These are phyloP conservation scores for Atrichornis clamosus DNA, from an alignment of 2,113 vertebrate species.

Conservation along the genomic window DNA sequence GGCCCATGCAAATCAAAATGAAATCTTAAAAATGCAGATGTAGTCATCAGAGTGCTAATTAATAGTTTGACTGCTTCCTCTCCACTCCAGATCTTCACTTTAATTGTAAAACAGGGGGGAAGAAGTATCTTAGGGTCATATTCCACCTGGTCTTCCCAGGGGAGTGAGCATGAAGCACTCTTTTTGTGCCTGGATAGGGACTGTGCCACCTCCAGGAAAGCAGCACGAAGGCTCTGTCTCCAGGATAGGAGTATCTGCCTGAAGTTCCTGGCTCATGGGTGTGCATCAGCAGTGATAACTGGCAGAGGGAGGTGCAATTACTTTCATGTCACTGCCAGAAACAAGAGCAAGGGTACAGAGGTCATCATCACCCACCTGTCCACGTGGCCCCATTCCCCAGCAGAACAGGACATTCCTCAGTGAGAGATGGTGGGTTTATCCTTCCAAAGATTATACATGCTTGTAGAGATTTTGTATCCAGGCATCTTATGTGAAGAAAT, in stretches of 20 bases:
- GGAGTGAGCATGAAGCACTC: background rate
- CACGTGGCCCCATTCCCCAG: background rate
- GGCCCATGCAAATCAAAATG: slow-evolving; percentile 31
- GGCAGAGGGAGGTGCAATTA: background rate
- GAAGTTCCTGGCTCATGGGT: background rate
- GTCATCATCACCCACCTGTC: background rate
- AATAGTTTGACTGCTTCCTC: slow-evolving; percentile 19
- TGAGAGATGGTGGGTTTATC: background rate
- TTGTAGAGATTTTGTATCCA: background rate
- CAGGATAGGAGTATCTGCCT: background rate
- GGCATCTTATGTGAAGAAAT: background rate
- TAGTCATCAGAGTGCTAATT: slow-evolving; percentile 44
- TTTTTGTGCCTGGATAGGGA: background rate
- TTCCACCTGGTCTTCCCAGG: background rate
- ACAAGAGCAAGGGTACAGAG: background rate
- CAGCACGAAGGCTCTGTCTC: background rate
- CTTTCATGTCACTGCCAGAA: background rate
- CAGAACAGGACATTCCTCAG: background rate
- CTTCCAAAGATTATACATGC: background rate
- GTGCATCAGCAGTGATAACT: background rate
- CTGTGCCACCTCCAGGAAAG: background rate
- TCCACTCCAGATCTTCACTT: slow-evolving; percentile 6
- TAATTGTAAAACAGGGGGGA: background rate
- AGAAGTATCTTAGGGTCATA: background rate
- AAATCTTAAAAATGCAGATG: slow-evolving; percentile 38